Evolutionary conservation across 64 coral and sea anemone genomes (phyloP).

Genomic region (Catalaphyllia jardinei): DNA sequence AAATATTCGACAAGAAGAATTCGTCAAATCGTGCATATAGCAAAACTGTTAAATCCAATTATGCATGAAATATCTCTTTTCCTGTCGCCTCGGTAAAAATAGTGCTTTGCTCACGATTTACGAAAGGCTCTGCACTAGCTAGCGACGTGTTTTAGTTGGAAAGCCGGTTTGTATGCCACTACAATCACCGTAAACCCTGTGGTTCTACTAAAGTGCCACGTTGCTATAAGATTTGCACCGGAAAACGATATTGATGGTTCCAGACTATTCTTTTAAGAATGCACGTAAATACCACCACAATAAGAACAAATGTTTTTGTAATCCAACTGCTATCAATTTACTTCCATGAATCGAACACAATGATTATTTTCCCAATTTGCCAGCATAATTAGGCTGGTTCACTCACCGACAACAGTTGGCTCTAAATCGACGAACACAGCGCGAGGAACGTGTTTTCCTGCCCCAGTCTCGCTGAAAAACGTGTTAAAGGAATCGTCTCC

Average conservation of each 20-base stretch:
- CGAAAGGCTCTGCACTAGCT: no score
- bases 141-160: neutral
- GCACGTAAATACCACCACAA: neutral
- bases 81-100: no score
- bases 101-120: no score
- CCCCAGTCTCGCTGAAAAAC: constrained; percentile 32
- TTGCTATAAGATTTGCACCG: neutral
- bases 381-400: neutral
- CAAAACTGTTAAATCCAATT: no score
- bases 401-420: constrained; percentile 17
- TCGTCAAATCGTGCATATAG: no score
- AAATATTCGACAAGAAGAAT: no score
- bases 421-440: constrained; percentile 32
- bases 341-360: no score
- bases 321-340: neutral
- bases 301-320: neutral
- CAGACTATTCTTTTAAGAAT: neutral
- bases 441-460: constrained; percentile 35
- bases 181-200: neutral
- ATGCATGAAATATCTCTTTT: no score
- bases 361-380: no score
- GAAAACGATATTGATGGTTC: neutral
- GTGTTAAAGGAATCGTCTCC: constrained; percentile 40
- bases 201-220: neutral
- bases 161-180: neutral